These are phyloP conservation scores for Melanotaenia duboulayi DNA, from an alignment of 2,113 vertebrate genomes.

Conservation along the genomic window DNA sequence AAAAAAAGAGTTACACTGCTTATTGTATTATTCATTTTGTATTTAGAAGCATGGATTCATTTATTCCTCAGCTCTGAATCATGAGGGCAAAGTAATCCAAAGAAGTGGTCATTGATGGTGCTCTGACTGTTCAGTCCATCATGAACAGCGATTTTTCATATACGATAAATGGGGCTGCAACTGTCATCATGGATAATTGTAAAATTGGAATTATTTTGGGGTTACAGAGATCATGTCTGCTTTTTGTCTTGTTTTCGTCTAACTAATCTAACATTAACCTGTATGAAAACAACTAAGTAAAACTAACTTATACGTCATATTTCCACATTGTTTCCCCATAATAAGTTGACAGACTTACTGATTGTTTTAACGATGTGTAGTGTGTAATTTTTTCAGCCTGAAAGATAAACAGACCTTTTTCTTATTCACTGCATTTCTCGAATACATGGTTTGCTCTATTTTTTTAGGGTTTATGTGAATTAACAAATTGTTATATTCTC, in stretches of 20 bases:
- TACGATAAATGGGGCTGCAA: conserved; percentile 4
- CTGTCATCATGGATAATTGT: not conserved
- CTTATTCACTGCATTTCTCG: too few species aligned
- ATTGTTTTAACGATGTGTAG: too few species aligned
- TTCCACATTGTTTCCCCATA: too few species aligned
- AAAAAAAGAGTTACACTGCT: conserved; percentile 7
- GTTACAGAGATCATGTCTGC: too few species aligned
- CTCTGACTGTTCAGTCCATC: not conserved
- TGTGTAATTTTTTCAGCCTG: too few species aligned
- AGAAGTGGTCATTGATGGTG: conserved; percentile 12
- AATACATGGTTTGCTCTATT: not conserved
- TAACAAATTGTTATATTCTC: not conserved
- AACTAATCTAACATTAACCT: too few species aligned
- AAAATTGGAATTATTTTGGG: not conserved
- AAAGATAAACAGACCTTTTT: too few species aligned
- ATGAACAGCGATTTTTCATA: conserved; percentile 11
- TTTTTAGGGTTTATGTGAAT: not conserved
- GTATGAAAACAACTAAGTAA: too few species aligned
- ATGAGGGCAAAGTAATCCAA: conserved; percentile 24
- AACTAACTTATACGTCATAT: too few species aligned
- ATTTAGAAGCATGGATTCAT: conserved; percentile 1
- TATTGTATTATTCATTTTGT: conserved; percentile 30
- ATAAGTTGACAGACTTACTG: too few species aligned
- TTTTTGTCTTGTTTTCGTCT: too few species aligned
- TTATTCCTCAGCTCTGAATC: conserved; percentile 22